These are phyloP conservation scores for Albula goreensis DNA, from an alignment of 2,113 vertebrate species.

Conservation along the genomic window DNA sequence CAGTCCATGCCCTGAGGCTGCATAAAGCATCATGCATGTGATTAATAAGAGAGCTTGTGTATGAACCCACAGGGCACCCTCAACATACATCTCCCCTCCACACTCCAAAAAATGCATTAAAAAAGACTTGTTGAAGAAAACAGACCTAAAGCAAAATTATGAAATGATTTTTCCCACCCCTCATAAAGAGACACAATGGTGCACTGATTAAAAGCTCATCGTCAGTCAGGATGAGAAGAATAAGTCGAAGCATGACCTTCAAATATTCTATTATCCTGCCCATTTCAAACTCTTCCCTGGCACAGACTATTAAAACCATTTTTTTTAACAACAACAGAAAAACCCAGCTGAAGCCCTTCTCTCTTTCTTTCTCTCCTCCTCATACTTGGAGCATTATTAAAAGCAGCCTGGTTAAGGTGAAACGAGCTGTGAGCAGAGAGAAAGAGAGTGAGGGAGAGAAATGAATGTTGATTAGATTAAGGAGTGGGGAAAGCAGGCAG, in stretches of 20 bases:
- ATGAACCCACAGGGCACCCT: not conserved
- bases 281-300: not conserved
- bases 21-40: too few relatives aligned
- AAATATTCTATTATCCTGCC: not conserved
- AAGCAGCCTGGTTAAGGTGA: not conserved
- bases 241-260: not conserved
- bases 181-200: not conserved
- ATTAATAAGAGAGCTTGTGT: not conserved
- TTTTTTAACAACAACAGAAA: not conserved
- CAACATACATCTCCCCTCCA: not conserved
- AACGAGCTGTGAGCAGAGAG: not conserved
- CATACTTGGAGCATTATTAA: not conserved
- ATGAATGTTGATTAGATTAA: not conserved
- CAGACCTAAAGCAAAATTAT: not conserved
- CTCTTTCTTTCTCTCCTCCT: not conserved
- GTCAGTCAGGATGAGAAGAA: not conserved
- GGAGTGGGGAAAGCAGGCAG: not conserved
- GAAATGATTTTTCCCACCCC: not conserved
- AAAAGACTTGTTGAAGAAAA: not conserved
- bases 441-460: too few relatives aligned
- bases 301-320: not conserved
- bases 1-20: not conserved
- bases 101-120: not conserved
- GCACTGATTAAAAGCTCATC: not conserved
- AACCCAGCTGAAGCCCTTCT: not conserved